These are phyloP conservation scores for Myxocyprinus asiaticus DNA, from an alignment of 2,113 vertebrate genomes.

Conservation along the genomic window DNA sequence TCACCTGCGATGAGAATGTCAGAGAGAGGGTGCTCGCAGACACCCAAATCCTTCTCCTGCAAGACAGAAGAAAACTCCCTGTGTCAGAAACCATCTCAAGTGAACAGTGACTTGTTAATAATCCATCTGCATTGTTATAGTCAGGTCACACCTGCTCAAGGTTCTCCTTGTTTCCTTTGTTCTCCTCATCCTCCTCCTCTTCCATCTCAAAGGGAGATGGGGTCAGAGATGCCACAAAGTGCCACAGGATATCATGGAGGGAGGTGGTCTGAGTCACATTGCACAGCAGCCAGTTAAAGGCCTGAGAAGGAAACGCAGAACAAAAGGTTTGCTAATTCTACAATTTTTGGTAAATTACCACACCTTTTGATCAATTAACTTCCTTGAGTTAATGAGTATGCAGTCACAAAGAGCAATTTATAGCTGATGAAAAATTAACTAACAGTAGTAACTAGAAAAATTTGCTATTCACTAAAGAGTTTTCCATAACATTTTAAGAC, in stretches of 20 bases:
- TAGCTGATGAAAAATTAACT: too few relatives aligned
- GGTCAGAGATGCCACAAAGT: constrained; percentile 97
- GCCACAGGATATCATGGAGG: constrained; percentile 97
- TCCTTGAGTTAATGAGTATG: too few relatives aligned
- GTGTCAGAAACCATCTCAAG: not conserved
- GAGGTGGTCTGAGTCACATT: constrained; percentile 98
- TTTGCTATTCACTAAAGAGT: not conserved
- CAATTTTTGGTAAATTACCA: too few relatives aligned
- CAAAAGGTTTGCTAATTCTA: not conserved
- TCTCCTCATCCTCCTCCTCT: constrained; percentile 96
- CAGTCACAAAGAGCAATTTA: too few relatives aligned
- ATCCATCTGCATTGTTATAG: not conserved
- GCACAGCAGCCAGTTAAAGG: constrained; percentile 98
- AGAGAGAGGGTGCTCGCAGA: constrained; percentile 96
- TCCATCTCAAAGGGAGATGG: constrained; percentile 92
- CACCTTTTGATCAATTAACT: not conserved
- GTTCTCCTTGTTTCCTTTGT: constrained; percentile 92
- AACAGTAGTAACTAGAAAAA: too few relatives aligned
- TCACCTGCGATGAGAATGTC: constrained; percentile 98
- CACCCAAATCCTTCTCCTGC: constrained; percentile 93
- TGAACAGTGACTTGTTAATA: not conserved
- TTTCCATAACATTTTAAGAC: not conserved
- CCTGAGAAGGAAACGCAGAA: constrained; percentile 70
- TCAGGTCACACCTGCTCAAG: constrained; percentile 82
- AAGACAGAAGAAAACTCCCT: not conserved